phyloP scores from a whole-genome alignment of 2,888 invertebrate genomes.

The Eupithecia dodoneata region DNA sequence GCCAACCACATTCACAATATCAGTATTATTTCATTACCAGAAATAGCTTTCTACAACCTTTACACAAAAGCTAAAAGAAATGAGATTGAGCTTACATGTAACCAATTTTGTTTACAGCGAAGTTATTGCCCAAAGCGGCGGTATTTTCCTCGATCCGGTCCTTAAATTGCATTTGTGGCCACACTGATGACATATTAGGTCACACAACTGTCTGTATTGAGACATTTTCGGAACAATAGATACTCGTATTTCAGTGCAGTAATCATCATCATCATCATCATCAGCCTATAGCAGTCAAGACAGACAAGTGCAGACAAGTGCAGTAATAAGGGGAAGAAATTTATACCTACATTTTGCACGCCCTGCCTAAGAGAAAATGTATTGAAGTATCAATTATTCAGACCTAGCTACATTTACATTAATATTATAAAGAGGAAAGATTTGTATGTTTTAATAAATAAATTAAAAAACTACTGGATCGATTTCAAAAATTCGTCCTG shows the following conservation, averaged over 20 bases:
- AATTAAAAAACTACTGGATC: no score
- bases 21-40: conserved; percentile 6
- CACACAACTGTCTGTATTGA: not conserved
- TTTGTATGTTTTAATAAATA: no score
- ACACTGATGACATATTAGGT: not conserved
- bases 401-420: no score
- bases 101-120: conserved; percentile 28
- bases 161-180: not conserved
- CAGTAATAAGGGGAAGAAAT: not conserved
- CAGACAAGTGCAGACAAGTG: no score
- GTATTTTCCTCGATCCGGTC: conserved; percentile 19
- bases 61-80: conserved; percentile 17
- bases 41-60: conserved; percentile 23
- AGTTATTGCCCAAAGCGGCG: conserved; percentile 16
- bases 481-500: no score
- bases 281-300: no score
- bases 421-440: no score
- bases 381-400: no score
- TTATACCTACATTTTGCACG: no score
- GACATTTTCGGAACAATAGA: not conserved
- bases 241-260: not conserved
- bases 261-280: no score
- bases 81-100: conserved; percentile 13
- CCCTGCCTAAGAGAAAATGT: no score
- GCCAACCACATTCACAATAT: not conserved